Conservation (phyloP, 2,888 invertebrate genomes). For the Ptychoptera albimana region DNA sequence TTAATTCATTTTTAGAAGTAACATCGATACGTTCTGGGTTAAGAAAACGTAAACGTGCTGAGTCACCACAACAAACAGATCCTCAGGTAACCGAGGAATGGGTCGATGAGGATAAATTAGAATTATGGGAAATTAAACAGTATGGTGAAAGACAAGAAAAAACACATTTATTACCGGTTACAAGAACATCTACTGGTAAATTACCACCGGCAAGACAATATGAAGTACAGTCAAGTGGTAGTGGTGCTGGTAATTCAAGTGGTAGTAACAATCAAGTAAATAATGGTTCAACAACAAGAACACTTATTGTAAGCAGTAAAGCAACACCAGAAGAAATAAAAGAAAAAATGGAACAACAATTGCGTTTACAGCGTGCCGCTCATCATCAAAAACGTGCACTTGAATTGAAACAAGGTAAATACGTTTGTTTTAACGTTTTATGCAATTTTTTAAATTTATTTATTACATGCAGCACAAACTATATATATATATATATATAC, state of each 20-base stretch:
- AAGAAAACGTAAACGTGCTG: constrained; percentile 80
- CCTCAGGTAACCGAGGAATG: constrained; percentile 91
- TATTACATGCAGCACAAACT: not conserved
- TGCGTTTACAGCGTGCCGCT: constrained; percentile 73
- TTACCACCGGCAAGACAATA: constrained; percentile 29
- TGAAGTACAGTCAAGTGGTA: constrained; percentile 10
- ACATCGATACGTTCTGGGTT: constrained; percentile 88
- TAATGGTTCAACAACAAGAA: constrained; percentile 14
- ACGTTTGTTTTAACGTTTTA: not conserved
- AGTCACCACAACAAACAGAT: constrained; percentile 86
- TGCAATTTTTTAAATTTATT: not conserved
- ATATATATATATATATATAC: not conserved
- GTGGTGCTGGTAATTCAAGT: constrained; percentile 10
- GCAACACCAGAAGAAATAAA: constrained; percentile 59
- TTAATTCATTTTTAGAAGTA: constrained; percentile 44
- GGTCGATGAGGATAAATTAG: constrained; percentile 91
- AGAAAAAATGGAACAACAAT: constrained; percentile 82
- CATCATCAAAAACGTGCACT: constrained; percentile 74
- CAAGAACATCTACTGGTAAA: constrained; percentile 58
- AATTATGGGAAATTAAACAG: constrained; percentile 91
- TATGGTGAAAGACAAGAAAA: constrained; percentile 70
- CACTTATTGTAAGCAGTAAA: constrained; percentile 18
- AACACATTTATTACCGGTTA: constrained; percentile 58
- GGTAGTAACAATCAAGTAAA: constrained; percentile 14
- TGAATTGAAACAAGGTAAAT: constrained; percentile 36